A percentile compares a stretch with the other conserved stretches of the same genome.
These are phyloP conservation scores for Philereme transversata DNA, from an alignment of 2,888 invertebrate species.

Conservation along the genomic window DNA sequence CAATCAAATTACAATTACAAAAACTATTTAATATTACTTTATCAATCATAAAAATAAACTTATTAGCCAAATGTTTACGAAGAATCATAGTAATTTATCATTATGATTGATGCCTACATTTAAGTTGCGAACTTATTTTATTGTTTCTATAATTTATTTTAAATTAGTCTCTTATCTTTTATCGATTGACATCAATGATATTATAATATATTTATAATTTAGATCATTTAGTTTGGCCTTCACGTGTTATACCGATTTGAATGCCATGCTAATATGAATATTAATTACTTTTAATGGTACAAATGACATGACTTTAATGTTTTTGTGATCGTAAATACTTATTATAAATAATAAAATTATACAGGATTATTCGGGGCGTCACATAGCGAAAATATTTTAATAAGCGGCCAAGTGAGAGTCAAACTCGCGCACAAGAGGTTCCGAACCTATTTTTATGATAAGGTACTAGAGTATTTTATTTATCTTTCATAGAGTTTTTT, in stretches of 20 bases:
- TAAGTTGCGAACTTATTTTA: background rate
- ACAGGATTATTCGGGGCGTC: background rate
- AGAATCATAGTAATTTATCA: slow-evolving; percentile 14
- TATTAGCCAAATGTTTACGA: background rate
- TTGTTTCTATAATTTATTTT: background rate
- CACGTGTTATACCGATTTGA: slow-evolving; percentile 28
- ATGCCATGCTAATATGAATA: slow-evolving; percentile 22
- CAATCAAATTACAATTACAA: too few relatives aligned
- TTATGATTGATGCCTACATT: background rate
- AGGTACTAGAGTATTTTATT: too few relatives aligned
- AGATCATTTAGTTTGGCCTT: slow-evolving; percentile 25
- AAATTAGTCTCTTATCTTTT: background rate
- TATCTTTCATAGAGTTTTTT: too few relatives aligned
- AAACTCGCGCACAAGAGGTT: too few relatives aligned
- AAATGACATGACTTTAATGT: slow-evolving; percentile 25
- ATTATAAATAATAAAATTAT: slow-evolving; percentile 10
- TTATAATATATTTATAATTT: background rate
- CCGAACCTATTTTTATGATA: too few relatives aligned
- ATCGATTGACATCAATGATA: background rate
- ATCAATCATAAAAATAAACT: too few relatives aligned
- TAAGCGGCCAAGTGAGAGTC: too few relatives aligned
- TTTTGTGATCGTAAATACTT: slow-evolving; percentile 19
- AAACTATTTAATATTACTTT: too few relatives aligned
- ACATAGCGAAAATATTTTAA: too few relatives aligned
- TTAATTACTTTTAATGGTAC: slow-evolving; percentile 22